Evolutionary conservation across 1,140 invertebrate genomes (phyloP), one percentile per base, ranked within the genome.

Genomic region (Pristionchus pacificus): DNA sequence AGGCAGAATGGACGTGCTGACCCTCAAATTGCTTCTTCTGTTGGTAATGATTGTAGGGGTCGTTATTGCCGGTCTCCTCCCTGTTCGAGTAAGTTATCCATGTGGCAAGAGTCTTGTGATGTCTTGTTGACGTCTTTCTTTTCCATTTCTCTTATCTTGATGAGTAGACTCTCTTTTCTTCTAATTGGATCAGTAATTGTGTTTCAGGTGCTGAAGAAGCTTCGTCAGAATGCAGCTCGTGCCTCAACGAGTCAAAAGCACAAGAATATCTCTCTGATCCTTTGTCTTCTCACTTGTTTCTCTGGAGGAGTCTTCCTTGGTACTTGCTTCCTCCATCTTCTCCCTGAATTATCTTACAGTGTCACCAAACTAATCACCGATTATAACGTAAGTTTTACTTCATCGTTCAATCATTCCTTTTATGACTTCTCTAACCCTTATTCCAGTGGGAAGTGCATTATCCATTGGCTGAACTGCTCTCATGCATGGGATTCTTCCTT

Each of bases 401-500:
- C 19, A 49, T 49, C 38, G 38, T 10, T 49, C 19, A 19, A 49
- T 49, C 19, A 49, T 49, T 6, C 19, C 38, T 49, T 49, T 49
- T 19, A 49, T 49, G 6, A 49, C 38, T 6, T 19, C 6, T 10
- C 38, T 49, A 49, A 10, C 19, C 6, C 38, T 49, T 19, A 49
- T 49, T 49, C 6, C 6, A 10, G 38, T 49, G 38, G 38, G n/a
- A n/a, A n/a, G 25, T 61, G 13, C 33, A 64, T 13, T 84, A 92
- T 77, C 88, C 90, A 1, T 79, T 91, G 6, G 88, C 91, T 0
- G 89, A 92, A 71, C 80, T 92, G 13, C 79, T 89, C 0, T 87
- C 91, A 38, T 91, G 90, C 75, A 82, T 86, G 19, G 91, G 92
- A 14, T 93, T 93, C 84, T 93, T 93, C 82, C 85, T 90, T 3